These are phyloP conservation scores for Corbicula japonica DNA, from an alignment of 2,888 invertebrate species.

Conservation along the genomic window DNA sequence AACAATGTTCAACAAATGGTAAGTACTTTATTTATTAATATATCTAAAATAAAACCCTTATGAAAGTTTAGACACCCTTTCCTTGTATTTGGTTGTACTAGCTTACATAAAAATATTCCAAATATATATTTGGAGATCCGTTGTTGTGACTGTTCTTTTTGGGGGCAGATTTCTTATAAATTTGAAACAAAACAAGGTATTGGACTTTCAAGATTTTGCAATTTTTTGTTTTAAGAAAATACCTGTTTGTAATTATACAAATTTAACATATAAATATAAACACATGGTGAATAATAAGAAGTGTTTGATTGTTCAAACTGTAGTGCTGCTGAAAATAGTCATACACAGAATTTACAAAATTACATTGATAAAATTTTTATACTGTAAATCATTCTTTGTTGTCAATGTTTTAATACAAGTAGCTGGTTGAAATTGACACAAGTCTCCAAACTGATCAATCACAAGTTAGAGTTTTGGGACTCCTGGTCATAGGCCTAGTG, in stretches of 20 bases:
- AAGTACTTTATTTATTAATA: neutral
- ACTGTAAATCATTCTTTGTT: neutral
- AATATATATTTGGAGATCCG: neutral
- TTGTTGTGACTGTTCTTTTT: neutral
- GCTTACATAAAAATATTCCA: neutral
- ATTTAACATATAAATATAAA: too few species aligned
- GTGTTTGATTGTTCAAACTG: too few species aligned
- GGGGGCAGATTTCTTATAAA: too few species aligned
- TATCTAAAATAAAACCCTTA: neutral
- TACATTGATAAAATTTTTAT: neutral
- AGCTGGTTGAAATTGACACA: neutral
- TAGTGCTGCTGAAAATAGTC: too few species aligned
- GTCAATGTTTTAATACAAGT: neutral
- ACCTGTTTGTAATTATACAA: too few species aligned
- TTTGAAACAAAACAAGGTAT: too few species aligned
- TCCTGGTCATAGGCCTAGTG: neutral
- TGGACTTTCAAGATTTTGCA: too few species aligned
- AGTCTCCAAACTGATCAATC: neutral
- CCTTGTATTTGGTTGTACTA: neutral
- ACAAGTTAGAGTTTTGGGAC: neutral
- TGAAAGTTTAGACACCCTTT: neutral
- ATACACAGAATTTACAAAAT: neutral
- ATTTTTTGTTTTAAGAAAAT: too few species aligned
- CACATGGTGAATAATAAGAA: too few species aligned
- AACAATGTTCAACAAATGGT: constrained; percentile 51